Conservation (phyloP, 2,888 invertebrate species). For the Sarcophaga variegata region DNA sequence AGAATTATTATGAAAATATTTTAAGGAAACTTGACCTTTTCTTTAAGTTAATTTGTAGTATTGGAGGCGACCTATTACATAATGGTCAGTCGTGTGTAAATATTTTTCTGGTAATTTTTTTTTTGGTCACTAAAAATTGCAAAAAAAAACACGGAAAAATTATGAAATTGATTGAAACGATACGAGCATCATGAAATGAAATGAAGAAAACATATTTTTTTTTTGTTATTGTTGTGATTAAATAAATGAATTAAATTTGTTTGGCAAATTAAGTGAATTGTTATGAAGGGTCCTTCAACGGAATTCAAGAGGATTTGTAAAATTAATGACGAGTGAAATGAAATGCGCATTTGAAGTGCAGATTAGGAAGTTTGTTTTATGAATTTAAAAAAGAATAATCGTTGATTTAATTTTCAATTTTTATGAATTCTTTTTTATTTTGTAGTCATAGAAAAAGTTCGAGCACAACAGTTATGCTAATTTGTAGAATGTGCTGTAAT, state of each 20-base stretch:
- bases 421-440: too few relatives aligned
- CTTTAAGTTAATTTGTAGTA: conserved; percentile 33
- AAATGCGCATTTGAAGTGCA: neutral
- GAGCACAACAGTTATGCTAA: too few relatives aligned
- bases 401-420: too few relatives aligned
- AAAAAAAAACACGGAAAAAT: conserved; percentile 5
- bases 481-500: too few relatives aligned
- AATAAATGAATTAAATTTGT: conserved; percentile 39
- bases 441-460: too few relatives aligned
- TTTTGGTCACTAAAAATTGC: conserved; percentile 16
- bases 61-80: neutral
- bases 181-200: conserved; percentile 13
- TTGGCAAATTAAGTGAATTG: conserved; percentile 8
- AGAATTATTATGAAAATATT: conserved; percentile 6
- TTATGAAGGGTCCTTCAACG: conserved; percentile 1
- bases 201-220: conserved; percentile 44
- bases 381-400: too few relatives aligned
- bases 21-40: conserved; percentile 17
- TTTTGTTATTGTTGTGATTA: conserved; percentile 45
- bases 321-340: conserved; percentile 42
- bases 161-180: conserved; percentile 43
- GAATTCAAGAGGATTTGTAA: conserved; percentile 32
- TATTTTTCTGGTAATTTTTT: neutral
- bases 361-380: too few relatives aligned
- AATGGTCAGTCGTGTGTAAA: conserved; percentile 64